A percentile compares a stretch with the other conserved stretches of the same genome.
These are phyloP conservation scores for Emydoidea blandingii DNA, from an alignment of 2,797 vertebrate species.

Conservation along the genomic window DNA sequence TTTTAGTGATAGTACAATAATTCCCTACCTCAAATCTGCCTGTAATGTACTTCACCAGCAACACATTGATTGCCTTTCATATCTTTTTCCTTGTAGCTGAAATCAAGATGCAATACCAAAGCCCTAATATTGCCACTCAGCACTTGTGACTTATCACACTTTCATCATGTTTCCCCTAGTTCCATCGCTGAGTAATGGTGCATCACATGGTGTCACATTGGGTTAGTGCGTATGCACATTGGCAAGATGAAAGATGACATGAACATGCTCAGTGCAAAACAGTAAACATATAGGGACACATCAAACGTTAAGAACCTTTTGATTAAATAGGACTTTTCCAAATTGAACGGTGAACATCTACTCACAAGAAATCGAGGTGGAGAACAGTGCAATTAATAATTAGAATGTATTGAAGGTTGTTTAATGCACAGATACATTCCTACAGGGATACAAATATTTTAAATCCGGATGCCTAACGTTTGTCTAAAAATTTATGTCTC, in stretches of 20 bases:
- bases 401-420: not conserved
- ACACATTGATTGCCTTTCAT: conserved; percentile 10
- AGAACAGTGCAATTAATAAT: not conserved
- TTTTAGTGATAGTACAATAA: not conserved
- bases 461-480: not conserved
- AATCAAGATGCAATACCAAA: not conserved
- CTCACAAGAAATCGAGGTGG: not conserved
- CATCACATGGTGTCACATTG: not conserved
- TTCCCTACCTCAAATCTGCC: conserved; percentile 46
- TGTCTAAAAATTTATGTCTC: not conserved
- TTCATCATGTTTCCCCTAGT: not conserved
- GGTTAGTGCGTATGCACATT: not conserved
- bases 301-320: not conserved
- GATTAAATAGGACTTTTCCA: not conserved
- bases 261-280: not conserved
- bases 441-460: not conserved
- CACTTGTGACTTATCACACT: not conserved
- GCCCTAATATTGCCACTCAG: not conserved
- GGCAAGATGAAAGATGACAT: not conserved
- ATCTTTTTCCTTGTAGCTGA: conserved; percentile 25
- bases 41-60: conserved; percentile 7
- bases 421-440: not conserved
- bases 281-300: not conserved
- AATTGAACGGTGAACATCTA: not conserved
- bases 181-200: not conserved